Evolutionary conservation across 92 coral and sea anemone species (phyloP), one percentile per base, ranked within the genome.

Genomic region (Zoanthus gigantus): DNA sequence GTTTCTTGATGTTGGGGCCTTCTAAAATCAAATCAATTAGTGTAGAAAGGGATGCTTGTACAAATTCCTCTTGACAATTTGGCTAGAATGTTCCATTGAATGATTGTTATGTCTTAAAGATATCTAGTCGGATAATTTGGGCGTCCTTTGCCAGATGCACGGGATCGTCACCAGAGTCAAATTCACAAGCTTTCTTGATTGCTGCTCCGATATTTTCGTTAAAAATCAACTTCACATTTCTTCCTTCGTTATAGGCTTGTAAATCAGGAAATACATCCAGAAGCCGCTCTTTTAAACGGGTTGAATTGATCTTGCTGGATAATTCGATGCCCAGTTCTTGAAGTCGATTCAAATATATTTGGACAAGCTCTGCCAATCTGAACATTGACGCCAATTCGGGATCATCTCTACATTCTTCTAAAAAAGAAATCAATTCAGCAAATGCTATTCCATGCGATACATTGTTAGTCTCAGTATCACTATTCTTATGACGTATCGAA

Each of bases 381-480:
- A 88, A 88, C 83, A 52, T 67, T 66, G 86, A 78, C 31, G 82
- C 91, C 53, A n/a, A 54, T 50, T 87, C 90, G 14, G 81, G 85
- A 37, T 87, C 90, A 67, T 75, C 75, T 31, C 84, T 88, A n/a
- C 67, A 71, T 76, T 88, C 91, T 56, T 88, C 91, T 48, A 88
- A 71, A 57, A 88, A 88, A 46, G 90, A 77, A 83, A 88, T 78
- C 72, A 88, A 53, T 84, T 80, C 91, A 80, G 91, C 76, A 88
- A 88, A 80, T 76, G 87, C 91, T 88, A 72, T 80, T 77, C 83
- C 83, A 37, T 80, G 87, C 63, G 74, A 72, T 32, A 63, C 15
- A 47, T 82, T 67, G 65, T 87, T 83, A 12, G 60, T 83, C 30
- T 50, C 86, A 53, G 48, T 83, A 87, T 71, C 76, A 37, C 86